A percentile compares a stretch with the other conserved stretches of the same genome.
Conservation (phyloP, 2,888 invertebrate genomes). For the Stenodera caucasica region DNA sequence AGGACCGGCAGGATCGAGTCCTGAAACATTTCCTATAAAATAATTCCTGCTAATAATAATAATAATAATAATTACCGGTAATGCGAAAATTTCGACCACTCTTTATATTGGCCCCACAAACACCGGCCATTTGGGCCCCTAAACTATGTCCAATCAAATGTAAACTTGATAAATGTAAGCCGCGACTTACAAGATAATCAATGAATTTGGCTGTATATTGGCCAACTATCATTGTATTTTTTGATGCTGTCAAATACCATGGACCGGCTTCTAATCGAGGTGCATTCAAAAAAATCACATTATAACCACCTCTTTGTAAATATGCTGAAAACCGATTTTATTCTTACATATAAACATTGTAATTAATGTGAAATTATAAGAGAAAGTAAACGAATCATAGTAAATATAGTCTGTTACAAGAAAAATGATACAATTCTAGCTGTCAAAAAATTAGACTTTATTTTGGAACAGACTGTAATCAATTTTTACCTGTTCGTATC, state of each 20-base stretch:
- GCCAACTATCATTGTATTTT: constrained; percentile 65
- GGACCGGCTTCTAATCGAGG: constrained; percentile 63
- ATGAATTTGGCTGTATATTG: constrained; percentile 62
- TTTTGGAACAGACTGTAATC: no score
- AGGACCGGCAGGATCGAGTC: constrained; percentile 66
- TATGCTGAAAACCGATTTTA: constrained; percentile 59
- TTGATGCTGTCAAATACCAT: constrained; percentile 63
- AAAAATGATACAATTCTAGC: no score
- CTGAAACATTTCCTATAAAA: constrained; percentile 41
- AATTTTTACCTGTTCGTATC: constrained; percentile 59
- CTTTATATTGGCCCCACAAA: constrained; percentile 61
- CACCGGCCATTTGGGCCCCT: constrained; percentile 68
- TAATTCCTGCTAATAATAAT: no score
- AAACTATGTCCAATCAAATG: constrained; percentile 66
- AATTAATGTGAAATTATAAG: constrained; percentile 10
- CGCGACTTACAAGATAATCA: constrained; percentile 63
- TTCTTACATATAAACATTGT: no score
- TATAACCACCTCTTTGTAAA: constrained; percentile 61
- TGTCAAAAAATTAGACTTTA: not conserved
- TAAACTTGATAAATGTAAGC: constrained; percentile 59
- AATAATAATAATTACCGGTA: constrained; percentile 54
- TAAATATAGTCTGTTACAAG: not conserved
- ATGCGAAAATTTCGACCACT: constrained; percentile 62
- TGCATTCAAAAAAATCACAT: constrained; percentile 64
- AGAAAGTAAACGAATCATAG: constrained; percentile 11